Evolutionary conservation across 1,140 invertebrate species (phyloP), one percentile per base, ranked within the genome.

Genomic region (Pinna nobilis): DNA sequence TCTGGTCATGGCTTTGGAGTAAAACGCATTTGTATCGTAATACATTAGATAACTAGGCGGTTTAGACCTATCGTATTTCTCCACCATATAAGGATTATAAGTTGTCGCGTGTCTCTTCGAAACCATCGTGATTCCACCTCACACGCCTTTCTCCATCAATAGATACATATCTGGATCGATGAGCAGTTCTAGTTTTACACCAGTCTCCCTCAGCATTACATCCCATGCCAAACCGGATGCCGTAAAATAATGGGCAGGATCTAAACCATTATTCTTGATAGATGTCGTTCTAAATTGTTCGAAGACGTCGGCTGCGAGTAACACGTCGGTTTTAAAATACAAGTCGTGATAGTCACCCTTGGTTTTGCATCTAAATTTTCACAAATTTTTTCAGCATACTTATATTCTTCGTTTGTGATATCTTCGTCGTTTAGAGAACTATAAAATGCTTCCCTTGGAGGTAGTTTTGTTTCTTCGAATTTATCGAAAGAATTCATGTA

Each of bases 211-310:
- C 2, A 57, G 5, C 1, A 28, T 7, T 3, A 51, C 65, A 6
- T 68, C 35, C 2, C 25, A 65, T 9, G 63, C 3, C 1, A 50
- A 33, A 3, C 65, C 65, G 28, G 44, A 51, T 7, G 33, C 6
- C 1, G 50, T 68, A 23, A 20, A 68, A 35, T 68, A 68, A 13
- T 39, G 23, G 7, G 51, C 44, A 2, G 50, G 32, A 55, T 57
- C 65, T 0, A 68, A 15, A 20, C 33, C 13, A n/a, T 50, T 50
- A 23, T 50, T 2, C 33, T 30, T n/a, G n/a, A 41, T 41, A 39
- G 30, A 41, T 3, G 44, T 32, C 6, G 5, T 49, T 9, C 44
- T 6, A 18, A 68, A 68, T 3, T 55, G 7, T 20, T 68, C 50
- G 18, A 57, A 50, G 18, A 44, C 25, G 23, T 68, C 51, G 7